phyloP scores from a whole-genome alignment of 2,113 vertebrate genomes.

The Arothron firmamentum region DNA sequence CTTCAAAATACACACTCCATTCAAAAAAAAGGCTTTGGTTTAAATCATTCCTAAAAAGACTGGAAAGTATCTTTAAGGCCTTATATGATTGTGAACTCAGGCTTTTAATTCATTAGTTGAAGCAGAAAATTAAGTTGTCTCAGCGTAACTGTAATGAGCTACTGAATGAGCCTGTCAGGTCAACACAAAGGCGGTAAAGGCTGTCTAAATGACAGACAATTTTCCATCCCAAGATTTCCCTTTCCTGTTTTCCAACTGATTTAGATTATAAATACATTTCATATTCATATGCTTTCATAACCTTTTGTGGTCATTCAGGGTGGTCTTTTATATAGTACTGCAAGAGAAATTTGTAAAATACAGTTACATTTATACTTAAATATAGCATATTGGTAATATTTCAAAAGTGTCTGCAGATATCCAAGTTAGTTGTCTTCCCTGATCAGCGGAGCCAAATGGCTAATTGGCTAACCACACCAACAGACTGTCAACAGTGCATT shows the following conservation, averaged over 20 bases:
- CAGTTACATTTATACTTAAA: too few relatives aligned
- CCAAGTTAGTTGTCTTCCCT: too few relatives aligned
- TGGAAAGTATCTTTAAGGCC: constrained; percentile 5
- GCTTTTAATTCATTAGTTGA: constrained; percentile 34
- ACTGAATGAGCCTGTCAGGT: constrained; percentile 19
- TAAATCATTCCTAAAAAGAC: background rate
- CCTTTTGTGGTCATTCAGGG: too few relatives aligned
- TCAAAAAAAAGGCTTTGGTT: background rate
- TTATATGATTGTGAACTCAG: constrained; percentile 9
- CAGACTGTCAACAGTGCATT: too few relatives aligned
- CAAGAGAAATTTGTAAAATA: too few relatives aligned
- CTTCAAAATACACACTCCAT: background rate
- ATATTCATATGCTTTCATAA: too few relatives aligned
- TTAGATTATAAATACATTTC: too few relatives aligned
- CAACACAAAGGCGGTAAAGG: constrained; percentile 4
- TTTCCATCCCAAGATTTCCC: background rate
- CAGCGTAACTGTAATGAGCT: constrained; percentile 15
- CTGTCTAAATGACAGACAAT: background rate
- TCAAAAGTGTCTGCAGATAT: too few relatives aligned
- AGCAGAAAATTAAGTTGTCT: constrained; percentile 21
- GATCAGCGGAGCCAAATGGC: too few relatives aligned
- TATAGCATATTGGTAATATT: too few relatives aligned
- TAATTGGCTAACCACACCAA: too few relatives aligned
- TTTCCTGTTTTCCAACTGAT: constrained; percentile 1
- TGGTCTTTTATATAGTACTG: too few relatives aligned